phyloP scores from a whole-genome alignment of 1,140 invertebrate species.

The Drosophila sproati region DNA sequence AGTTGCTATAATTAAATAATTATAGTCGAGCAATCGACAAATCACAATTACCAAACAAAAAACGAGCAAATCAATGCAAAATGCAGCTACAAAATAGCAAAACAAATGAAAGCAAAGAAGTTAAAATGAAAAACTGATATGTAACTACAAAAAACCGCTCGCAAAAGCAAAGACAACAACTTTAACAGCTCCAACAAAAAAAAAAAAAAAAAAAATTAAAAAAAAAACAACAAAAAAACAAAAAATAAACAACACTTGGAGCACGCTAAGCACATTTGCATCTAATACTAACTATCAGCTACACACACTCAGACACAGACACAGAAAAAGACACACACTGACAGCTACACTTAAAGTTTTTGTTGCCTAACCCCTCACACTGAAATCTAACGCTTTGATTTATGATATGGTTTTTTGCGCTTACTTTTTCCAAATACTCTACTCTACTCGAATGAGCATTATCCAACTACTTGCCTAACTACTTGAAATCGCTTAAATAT shows the following conservation, averaged over 20 bases:
- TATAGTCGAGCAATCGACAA: conserved; percentile 52
- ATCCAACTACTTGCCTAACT: conserved; percentile 64
- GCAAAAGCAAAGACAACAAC: conserved; percentile 50
- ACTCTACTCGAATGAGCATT: conserved; percentile 68
- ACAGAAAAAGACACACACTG: conserved; percentile 2
- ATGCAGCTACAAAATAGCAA: conserved; percentile 56
- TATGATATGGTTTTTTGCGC: conserved; percentile 41
- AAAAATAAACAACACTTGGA: conserved; percentile 51
- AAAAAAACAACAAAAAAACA: not conserved
- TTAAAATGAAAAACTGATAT: conserved; percentile 49
- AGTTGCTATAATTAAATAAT: conserved; percentile 69
- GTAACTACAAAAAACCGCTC: conserved; percentile 36
- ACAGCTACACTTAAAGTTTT: conserved; percentile 10
- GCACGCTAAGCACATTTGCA: conserved; percentile 81
- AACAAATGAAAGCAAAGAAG: conserved; percentile 55
- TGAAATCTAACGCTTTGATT: conserved; percentile 34
- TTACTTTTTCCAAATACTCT: conserved; percentile 41
- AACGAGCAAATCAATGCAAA: conserved; percentile 68
- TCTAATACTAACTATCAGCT: conserved; percentile 29
- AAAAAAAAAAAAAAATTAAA: conserved; percentile 20
- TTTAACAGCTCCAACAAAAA: conserved; percentile 27
- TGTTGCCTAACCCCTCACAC: conserved; percentile 16
- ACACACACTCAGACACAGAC: conserved; percentile 19
- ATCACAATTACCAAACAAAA: conserved; percentile 54
- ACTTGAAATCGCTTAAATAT: conserved; percentile 69